Evolutionary conservation across 2,888 invertebrate species (phyloP).

Genomic region (Macaria liturata): DNA sequence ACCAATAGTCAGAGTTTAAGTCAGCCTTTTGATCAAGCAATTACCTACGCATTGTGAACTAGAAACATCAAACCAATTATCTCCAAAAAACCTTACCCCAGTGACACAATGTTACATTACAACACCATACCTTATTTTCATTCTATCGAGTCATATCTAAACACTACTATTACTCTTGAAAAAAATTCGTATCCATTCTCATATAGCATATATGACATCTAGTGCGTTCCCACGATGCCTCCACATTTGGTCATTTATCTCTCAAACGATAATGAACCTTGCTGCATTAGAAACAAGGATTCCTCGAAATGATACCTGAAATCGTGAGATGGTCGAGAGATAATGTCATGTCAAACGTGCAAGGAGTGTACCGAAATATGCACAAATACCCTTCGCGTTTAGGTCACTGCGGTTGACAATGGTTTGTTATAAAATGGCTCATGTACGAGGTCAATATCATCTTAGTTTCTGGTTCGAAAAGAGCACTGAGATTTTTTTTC

Average conservation of each 20-base stretch:
- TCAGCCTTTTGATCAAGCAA: no score
- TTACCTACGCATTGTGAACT: no score
- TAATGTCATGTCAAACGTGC: slow-evolving; percentile 59
- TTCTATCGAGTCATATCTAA: no score
- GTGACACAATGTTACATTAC: no score
- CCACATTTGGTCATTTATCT: slow-evolving; percentile 16
- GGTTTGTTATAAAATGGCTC: slow-evolving; percentile 21
- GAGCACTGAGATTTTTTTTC: no score
- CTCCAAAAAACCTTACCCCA: no score
- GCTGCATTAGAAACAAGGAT: slow-evolving; percentile 16
- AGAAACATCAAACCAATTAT: no score
- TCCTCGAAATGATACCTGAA: slow-evolving; percentile 7
- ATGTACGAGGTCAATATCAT: slow-evolving; percentile 1
- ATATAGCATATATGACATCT: slow-evolving; percentile 16
- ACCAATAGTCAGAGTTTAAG: no score
- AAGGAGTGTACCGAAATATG: slow-evolving; percentile 42
- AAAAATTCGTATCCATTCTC: slow-evolving; percentile 27
- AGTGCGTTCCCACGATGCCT: slow-evolving; percentile 31
- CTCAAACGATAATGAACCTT: slow-evolving; percentile 25
- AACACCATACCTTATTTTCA: no score
- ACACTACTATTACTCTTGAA: slow-evolving; percentile 18
- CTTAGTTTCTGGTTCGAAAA: no score
- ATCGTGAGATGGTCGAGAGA: slow-evolving; percentile 59
- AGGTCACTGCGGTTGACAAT: slow-evolving; percentile 30
- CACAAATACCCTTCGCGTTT: slow-evolving; percentile 33